A percentile compares a stretch with the other conserved stretches of the same genome.
These are phyloP conservation scores for Thaumatotibia leucotreta DNA, from an alignment of 1,140 invertebrate genomes.

Conservation along the genomic window DNA sequence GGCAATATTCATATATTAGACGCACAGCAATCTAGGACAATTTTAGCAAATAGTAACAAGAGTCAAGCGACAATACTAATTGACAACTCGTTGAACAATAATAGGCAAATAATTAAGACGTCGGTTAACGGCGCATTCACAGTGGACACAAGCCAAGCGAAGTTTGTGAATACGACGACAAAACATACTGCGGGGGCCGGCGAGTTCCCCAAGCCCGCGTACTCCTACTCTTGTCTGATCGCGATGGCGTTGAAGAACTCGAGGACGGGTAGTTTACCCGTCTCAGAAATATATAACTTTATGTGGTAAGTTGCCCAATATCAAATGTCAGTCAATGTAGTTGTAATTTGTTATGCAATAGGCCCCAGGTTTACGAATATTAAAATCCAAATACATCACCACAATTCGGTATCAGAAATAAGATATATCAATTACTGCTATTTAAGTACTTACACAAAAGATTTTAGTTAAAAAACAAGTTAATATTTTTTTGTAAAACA, in stretches of 20 bases:
- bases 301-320: slow-evolving; percentile 89
- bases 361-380: no score
- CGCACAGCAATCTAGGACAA: slow-evolving; percentile 72
- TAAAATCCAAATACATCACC: no score
- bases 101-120: slow-evolving; percentile 70
- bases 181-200: slow-evolving; percentile 75
- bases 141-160: slow-evolving; percentile 67
- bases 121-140: slow-evolving; percentile 55
- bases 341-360: no score
- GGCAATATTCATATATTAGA: slow-evolving; percentile 76
- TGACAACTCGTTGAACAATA: slow-evolving; percentile 71
- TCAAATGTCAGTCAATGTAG: no score
- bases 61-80: slow-evolving; percentile 73
- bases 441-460: no score
- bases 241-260: slow-evolving; percentile 98
- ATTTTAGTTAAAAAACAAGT: no score
- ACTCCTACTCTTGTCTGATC: slow-evolving; percentile 98
- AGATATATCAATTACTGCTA: no score
- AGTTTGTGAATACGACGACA: slow-evolving; percentile 67
- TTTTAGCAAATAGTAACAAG: slow-evolving; percentile 70
- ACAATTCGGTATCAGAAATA: no score
- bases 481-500: no score
- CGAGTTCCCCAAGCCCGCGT: slow-evolving; percentile 95
- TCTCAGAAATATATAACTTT: slow-evolving; percentile 99
- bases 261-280: slow-evolving; percentile 93